phyloP scores from a whole-genome alignment of 2,797 vertebrate species.

The Pygocentrus nattereri region DNA sequence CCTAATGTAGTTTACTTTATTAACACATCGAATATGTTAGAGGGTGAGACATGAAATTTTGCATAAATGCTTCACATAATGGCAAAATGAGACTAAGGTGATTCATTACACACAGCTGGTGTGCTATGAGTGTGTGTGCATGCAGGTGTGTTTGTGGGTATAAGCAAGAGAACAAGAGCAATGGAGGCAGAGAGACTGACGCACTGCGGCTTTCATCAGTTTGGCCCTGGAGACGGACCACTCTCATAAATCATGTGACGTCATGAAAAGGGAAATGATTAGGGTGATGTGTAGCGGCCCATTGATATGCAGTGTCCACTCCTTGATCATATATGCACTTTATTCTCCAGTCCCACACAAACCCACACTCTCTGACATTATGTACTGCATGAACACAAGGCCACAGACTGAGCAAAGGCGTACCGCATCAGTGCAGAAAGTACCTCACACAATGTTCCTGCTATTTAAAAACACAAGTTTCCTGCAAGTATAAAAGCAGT shows the following conservation, averaged over 20 bases:
- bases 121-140: background rate
- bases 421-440: background rate
- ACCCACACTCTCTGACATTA: background rate
- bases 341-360: background rate
- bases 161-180: background rate
- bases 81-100: constrained; percentile 19
- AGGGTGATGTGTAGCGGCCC: constrained; percentile 21
- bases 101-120: constrained; percentile 47
- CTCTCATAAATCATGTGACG: constrained; percentile 46
- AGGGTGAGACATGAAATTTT: constrained; percentile 1
- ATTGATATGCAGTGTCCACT: constrained; percentile 36
- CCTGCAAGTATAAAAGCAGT: no score
- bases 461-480: no score
- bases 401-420: background rate
- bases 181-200: constrained; percentile 20
- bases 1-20: background rate
- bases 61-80: background rate
- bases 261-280: constrained; percentile 43
- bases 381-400: background rate
- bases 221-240: constrained; percentile 34
- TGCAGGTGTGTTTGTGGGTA: background rate
- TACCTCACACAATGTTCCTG: background rate
- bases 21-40: background rate
- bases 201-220: constrained; percentile 40
- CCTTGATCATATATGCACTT: constrained; percentile 34